These are phyloP conservation scores for Halcyon malimbica DNA, from an alignment of 2,113 vertebrate genomes.

Conservation along the genomic window DNA sequence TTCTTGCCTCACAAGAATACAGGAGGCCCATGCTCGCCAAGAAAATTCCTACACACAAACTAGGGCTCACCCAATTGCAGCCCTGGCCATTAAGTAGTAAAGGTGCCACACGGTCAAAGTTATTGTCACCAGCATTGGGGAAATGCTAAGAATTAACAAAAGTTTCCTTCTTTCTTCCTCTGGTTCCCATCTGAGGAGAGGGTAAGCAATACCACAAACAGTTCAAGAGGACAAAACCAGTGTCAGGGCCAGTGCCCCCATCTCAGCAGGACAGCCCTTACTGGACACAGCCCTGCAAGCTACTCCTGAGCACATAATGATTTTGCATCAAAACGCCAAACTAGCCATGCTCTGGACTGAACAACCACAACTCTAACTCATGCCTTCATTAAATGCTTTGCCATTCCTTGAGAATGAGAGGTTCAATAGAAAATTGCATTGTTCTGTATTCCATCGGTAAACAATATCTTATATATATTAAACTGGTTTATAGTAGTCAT, in stretches of 20 bases:
- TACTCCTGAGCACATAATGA: not conserved
- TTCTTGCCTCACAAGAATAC: not conserved
- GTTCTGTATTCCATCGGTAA: not conserved
- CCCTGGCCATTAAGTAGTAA: not conserved
- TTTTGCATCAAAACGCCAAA: not conserved
- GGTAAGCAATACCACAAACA: not conserved
- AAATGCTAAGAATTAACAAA: not conserved
- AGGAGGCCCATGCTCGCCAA: not conserved
- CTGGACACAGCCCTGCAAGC: not conserved
- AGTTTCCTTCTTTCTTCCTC: not conserved
- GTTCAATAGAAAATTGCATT: constrained; percentile 15
- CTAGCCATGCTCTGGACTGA: not conserved
- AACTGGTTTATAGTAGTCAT: constrained; percentile 27
- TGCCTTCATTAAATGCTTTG: constrained; percentile 29
- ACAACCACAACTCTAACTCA: constrained; percentile 15
- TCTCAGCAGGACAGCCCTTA: not conserved
- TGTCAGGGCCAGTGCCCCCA: not conserved
- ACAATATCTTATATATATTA: constrained; percentile 40
- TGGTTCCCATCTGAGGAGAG: not conserved
- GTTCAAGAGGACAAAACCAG: not conserved
- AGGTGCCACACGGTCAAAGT: not conserved
- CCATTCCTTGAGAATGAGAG: constrained; percentile 18
- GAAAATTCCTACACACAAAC: not conserved
- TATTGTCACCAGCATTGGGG: not conserved
- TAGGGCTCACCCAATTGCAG: not conserved